Percentiles rank a stretch among this genome's conserved stretches.
phyloP scores from a whole-genome alignment of 2,888 invertebrate species.

The Scrobipalpa costella region DNA sequence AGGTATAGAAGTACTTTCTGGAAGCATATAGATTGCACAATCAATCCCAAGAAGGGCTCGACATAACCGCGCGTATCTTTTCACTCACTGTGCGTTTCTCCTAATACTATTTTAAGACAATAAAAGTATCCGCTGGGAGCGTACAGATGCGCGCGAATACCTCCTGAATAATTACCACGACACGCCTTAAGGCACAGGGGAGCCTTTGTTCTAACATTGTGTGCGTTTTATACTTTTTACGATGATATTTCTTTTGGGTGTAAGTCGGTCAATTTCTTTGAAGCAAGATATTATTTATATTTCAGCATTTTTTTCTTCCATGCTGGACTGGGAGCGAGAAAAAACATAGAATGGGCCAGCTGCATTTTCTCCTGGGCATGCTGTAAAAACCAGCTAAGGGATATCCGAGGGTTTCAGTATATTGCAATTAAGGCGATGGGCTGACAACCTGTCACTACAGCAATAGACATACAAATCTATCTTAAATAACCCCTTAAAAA shows the following conservation, averaged over 20 bases:
- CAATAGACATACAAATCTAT: too few species aligned
- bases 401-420: too few species aligned
- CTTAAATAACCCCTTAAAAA: too few species aligned
- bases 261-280: background rate
- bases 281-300: background rate
- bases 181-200: conserved; percentile 49
- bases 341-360: too few species aligned
- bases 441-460: too few species aligned
- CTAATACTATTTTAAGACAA: conserved; percentile 50
- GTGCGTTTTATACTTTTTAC: conserved; percentile 10
- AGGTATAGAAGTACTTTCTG: background rate
- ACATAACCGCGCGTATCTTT: background rate
- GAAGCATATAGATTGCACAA: background rate
- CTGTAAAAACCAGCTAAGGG: too few species aligned
- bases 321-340: too few species aligned
- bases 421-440: too few species aligned
- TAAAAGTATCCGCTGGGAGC: conserved; percentile 55
- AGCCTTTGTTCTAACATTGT: conserved; percentile 18
- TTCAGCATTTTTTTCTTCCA: too few species aligned
- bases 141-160: conserved; percentile 68
- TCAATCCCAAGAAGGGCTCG: background rate
- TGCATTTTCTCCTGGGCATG: too few species aligned
- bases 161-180: conserved; percentile 68
- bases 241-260: background rate
- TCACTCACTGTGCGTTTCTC: conserved; percentile 30